These are phyloP conservation scores for Paratrypauchen microcephalus DNA, from an alignment of 2,797 vertebrate species.

Conservation along the genomic window DNA sequence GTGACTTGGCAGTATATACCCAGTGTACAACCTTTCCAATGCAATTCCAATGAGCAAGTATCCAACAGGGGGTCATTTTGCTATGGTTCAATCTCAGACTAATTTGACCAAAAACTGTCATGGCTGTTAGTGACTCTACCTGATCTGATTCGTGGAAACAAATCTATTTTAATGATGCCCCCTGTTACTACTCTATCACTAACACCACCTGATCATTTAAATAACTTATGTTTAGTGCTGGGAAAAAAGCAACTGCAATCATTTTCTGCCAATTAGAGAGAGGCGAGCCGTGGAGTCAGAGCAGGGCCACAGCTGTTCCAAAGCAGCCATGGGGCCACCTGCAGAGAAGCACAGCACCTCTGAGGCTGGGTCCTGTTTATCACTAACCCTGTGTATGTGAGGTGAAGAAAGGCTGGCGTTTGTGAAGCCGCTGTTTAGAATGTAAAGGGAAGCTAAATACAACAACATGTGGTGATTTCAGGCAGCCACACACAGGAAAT, in stretches of 20 bases:
- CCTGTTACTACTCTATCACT: slow-evolving; percentile 58
- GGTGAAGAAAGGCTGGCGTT: neutral
- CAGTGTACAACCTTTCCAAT: too few relatives aligned
- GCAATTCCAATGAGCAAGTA: too few relatives aligned
- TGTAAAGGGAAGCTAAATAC: neutral
- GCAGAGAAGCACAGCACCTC: slow-evolving; percentile 50
- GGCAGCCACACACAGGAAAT: neutral
- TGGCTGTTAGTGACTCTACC: slow-evolving; percentile 9
- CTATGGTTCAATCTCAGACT: neutral
- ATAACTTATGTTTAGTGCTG: slow-evolving; percentile 40
- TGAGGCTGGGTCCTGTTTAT: slow-evolving; percentile 48
- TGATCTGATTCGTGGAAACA: slow-evolving; percentile 41
- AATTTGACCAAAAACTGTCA: neutral
- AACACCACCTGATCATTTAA: slow-evolving; percentile 41
- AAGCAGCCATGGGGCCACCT: slow-evolving; percentile 61
- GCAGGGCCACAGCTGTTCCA: slow-evolving; percentile 59
- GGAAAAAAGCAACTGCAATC: slow-evolving; percentile 42
- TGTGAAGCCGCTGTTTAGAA: neutral
- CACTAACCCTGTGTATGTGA: slow-evolving; percentile 49
- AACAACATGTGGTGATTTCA: neutral
- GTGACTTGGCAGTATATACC: too few relatives aligned
- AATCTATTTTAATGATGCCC: slow-evolving; percentile 37
- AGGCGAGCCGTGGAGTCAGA: slow-evolving; percentile 42
- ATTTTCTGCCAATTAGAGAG: slow-evolving; percentile 55
- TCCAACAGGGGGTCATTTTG: too few relatives aligned